Conservation (phyloP, 37 sponge, comb jelly and placozoan species). For the Beroe forskalii region DNA sequence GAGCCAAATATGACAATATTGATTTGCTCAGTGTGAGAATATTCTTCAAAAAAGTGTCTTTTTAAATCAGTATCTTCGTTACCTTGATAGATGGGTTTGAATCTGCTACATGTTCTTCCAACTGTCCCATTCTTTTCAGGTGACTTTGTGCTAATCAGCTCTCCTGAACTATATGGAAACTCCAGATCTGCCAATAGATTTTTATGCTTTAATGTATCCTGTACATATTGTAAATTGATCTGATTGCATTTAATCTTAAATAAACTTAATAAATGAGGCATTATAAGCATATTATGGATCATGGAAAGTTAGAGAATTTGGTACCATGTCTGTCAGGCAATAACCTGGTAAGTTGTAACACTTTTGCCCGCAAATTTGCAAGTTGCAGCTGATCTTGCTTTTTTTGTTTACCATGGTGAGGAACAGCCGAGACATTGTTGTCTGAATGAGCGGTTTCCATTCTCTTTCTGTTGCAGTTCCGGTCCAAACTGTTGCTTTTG, state of each 20-base stretch:
- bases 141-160: conserved; percentile 20
- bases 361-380: too few species aligned
- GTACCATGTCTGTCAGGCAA: too few species aligned
- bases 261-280: too few species aligned
- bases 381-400: too few species aligned
- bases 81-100: not conserved
- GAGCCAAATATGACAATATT: too few species aligned
- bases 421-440: conserved; percentile 8
- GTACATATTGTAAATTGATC: not conserved
- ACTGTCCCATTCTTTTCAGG: not conserved
- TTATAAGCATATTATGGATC: too few species aligned
- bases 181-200: conserved; percentile 15
- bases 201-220: not conserved
- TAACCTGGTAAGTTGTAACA: too few species aligned
- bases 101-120: not conserved
- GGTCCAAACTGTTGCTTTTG: not conserved
- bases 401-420: conserved; percentile 1
- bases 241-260: too few species aligned
- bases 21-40: too few species aligned
- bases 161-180: not conserved
- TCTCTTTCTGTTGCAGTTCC: not conserved
- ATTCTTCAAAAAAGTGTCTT: too few species aligned
- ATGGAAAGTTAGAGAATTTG: too few species aligned
- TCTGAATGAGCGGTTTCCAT: conserved; percentile 13
- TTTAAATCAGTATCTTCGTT: too few species aligned